Percentiles rank a stretch among this genome's conserved stretches.
Evolutionary conservation across 2,888 invertebrate species (phyloP).

Genomic region (Drosophila rubida): DNA sequence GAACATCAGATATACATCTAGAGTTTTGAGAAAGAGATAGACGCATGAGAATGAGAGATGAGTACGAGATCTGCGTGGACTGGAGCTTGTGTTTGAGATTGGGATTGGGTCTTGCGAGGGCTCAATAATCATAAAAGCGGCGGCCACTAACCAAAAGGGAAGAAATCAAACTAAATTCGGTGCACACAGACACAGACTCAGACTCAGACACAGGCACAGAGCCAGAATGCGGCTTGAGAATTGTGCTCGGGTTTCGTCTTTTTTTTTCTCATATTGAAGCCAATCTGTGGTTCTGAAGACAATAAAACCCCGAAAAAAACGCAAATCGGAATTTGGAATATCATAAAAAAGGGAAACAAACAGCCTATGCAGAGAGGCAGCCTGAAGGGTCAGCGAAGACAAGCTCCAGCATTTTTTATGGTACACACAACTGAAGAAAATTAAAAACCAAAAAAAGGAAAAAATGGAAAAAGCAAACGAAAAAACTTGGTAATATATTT

Average conservation of each 20-base stretch:
- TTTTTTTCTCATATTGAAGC: conserved; percentile 60
- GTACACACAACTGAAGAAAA: conserved; percentile 57
- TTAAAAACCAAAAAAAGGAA: no score
- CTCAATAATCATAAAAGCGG: conserved; percentile 75
- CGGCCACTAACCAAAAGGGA: conserved; percentile 33
- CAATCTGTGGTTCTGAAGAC: conserved; percentile 77
- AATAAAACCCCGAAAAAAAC: conserved; percentile 65
- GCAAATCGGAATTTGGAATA: conserved; percentile 70
- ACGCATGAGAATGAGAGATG: conserved; percentile 12
- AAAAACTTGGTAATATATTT: conserved; percentile 51
- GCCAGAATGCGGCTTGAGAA: not conserved
- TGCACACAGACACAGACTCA: conserved; percentile 35
- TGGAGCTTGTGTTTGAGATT: not conserved
- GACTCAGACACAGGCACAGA: conserved; percentile 22
- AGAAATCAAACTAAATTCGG: conserved; percentile 57
- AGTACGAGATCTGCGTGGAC: conserved; percentile 19
- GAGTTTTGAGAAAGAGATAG: conserved; percentile 73
- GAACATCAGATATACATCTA: conserved; percentile 57
- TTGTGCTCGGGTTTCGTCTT: conserved; percentile 54
- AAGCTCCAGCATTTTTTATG: conserved; percentile 53
- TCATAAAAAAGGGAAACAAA: conserved; percentile 48
- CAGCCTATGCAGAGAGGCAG: conserved; percentile 25
- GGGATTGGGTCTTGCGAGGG: conserved; percentile 45
- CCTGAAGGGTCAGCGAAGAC: conserved; percentile 37
- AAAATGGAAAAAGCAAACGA: no score